Percentiles rank a stretch among this genome's conserved stretches.
Evolutionary conservation across 2,797 vertebrate species (phyloP).

Genomic region (Eulemur coronatus): DNA sequence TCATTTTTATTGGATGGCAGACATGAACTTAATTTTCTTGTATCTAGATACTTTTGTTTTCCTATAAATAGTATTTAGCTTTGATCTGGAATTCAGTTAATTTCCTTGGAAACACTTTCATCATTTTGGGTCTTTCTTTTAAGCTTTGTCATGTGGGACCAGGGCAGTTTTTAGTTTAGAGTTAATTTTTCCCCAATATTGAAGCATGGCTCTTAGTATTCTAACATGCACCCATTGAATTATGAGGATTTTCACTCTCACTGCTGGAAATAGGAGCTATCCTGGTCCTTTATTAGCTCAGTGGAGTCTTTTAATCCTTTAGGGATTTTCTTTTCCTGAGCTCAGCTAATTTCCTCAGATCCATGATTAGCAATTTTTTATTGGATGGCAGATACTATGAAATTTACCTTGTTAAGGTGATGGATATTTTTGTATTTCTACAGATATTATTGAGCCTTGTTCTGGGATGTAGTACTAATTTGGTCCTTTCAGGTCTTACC

Average conservation of each 20-base stretch:
- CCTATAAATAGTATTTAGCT: not conserved
- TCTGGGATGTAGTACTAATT: not conserved
- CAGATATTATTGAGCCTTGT: not conserved
- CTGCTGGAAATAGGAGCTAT: not conserved
- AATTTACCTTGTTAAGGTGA: not conserved
- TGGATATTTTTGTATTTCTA: not conserved
- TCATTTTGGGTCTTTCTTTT: not conserved
- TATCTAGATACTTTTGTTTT: not conserved
- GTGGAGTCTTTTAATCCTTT: not conserved
- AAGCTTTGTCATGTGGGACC: not conserved
- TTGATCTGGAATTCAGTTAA: not conserved
- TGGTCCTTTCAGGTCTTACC: not conserved
- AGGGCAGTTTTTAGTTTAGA: not conserved
- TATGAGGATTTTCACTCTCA: not conserved
- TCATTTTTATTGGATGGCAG: not conserved
- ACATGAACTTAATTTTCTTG: conserved; percentile 15
- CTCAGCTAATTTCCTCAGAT: not conserved
- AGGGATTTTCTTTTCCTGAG: not conserved
- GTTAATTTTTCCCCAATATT: not conserved
- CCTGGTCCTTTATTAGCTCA: not conserved
- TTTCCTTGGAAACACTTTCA: not conserved
- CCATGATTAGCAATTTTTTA: not conserved
- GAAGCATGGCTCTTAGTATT: not conserved
- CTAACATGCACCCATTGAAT: not conserved
- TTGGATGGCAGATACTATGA: not conserved